These are phyloP conservation scores for Muscicapa comitata DNA, from an alignment of 2,797 vertebrate genomes.

Conservation along the genomic window DNA sequence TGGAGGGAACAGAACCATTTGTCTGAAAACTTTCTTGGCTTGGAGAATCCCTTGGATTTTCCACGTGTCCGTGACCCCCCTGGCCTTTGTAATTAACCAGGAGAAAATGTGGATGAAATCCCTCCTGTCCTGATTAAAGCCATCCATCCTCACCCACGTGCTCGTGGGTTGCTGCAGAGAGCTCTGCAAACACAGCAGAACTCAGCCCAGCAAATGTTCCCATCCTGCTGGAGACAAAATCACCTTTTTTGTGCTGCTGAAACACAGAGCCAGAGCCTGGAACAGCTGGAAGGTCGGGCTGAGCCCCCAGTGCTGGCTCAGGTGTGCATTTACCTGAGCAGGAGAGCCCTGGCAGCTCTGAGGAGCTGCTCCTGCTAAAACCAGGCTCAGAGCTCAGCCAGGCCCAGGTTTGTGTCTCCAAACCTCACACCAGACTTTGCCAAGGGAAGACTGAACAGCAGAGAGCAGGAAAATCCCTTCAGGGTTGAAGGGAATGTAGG, in stretches of 20 bases:
- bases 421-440: fast-evolving
- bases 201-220: not conserved
- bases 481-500: not conserved
- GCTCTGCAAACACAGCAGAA: not conserved
- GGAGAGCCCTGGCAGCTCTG: not conserved
- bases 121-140: not conserved
- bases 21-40: not conserved
- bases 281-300: not conserved
- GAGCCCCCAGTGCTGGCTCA: fast-evolving
- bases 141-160: not conserved
- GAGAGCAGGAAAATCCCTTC: not conserved
- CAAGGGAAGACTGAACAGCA: fast-evolving
- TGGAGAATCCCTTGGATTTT: not conserved
- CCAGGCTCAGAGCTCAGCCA: not conserved
- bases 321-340: not conserved
- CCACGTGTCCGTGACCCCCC: not conserved
- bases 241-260: not conserved
- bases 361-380: not conserved
- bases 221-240: not conserved
- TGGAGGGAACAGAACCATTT: not conserved
- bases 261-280: not conserved
- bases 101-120: not conserved
- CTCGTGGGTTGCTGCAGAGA: not conserved
- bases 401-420: fast-evolving
- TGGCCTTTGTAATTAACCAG: not conserved